Evolutionary conservation across 2,888 invertebrate species (phyloP).

Genomic region (Priocnemis perturbator): DNA sequence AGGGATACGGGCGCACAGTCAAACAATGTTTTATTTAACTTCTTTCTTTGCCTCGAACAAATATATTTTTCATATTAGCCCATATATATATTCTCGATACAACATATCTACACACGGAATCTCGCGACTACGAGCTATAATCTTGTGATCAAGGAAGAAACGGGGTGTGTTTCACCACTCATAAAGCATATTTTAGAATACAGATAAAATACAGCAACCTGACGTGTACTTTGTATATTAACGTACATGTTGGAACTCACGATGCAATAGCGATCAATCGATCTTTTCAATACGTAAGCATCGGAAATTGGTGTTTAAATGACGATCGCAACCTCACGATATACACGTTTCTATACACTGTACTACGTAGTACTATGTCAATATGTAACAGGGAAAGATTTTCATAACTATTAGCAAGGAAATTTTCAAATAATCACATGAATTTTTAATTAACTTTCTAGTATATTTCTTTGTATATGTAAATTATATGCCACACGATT

Average conservation of each 20-base stretch:
- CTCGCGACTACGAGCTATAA: slow-evolving; percentile 3
- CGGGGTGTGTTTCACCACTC: slow-evolving; percentile 8
- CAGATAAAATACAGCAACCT: slow-evolving; percentile 6
- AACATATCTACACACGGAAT: neutral
- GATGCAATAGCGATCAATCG: neutral
- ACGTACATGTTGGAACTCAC: slow-evolving; percentile 1
- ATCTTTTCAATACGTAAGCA: neutral
- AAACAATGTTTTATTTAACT: slow-evolving; percentile 1
- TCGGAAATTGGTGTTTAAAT: neutral
- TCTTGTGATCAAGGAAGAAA: slow-evolving; percentile 8
- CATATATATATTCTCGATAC: slow-evolving; percentile 9
- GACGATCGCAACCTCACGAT: neutral
- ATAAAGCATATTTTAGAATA: slow-evolving; percentile 16
- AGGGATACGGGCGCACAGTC: slow-evolving; percentile 10
- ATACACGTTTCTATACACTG: too few species aligned
- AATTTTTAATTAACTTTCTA: too few species aligned
- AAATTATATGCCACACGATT: too few species aligned
- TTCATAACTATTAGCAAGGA: too few species aligned
- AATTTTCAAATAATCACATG: too few species aligned
- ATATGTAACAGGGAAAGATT: too few species aligned
- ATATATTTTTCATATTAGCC: neutral
- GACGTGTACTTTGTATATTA: slow-evolving; percentile 5
- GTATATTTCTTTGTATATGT: slow-evolving; percentile 4
- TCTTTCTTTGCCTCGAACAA: neutral
- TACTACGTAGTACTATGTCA: too few species aligned